These are phyloP conservation scores for Hydrophis major DNA, from an alignment of 2,797 vertebrate genomes.

Conservation along the genomic window DNA sequence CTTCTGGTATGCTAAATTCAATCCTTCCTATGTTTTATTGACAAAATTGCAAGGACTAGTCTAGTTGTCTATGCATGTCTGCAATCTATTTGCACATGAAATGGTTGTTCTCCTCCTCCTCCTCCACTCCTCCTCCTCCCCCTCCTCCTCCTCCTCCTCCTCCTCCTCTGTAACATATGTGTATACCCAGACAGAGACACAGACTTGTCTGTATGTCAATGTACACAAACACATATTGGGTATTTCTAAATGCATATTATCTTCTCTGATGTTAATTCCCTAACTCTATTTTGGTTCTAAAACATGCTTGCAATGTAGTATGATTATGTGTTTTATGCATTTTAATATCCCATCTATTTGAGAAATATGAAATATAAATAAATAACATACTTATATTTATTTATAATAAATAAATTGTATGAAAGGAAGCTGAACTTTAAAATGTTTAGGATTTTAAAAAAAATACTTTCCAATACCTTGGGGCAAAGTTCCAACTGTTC, in stretches of 20 bases:
- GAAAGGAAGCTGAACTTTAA: neutral
- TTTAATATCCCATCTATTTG: neutral
- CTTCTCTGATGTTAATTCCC: neutral
- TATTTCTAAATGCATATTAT: neutral
- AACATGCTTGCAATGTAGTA: neutral
- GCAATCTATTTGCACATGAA: neutral
- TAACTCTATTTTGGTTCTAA: neutral
- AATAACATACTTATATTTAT: neutral
- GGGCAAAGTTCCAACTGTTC: neutral
- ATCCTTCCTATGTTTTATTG: neutral
- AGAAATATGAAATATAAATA: neutral
- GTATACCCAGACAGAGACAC: neutral
- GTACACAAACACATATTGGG: neutral
- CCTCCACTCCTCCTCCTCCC: too few species aligned
- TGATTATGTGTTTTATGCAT: neutral
- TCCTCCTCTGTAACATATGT: too few species aligned
- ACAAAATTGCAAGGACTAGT: neutral
- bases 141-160: too few species aligned
- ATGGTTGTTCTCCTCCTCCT: neutral
- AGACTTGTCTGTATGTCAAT: neutral
- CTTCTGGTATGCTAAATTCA: accelerated
- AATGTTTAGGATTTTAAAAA: too few species aligned
- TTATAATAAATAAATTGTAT: neutral
- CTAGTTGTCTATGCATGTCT: neutral
- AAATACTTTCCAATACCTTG: neutral